Base-by-base conservation (phyloP, 2,113 vertebrate genomes). In the Dasyornis broadbenti region DNA sequence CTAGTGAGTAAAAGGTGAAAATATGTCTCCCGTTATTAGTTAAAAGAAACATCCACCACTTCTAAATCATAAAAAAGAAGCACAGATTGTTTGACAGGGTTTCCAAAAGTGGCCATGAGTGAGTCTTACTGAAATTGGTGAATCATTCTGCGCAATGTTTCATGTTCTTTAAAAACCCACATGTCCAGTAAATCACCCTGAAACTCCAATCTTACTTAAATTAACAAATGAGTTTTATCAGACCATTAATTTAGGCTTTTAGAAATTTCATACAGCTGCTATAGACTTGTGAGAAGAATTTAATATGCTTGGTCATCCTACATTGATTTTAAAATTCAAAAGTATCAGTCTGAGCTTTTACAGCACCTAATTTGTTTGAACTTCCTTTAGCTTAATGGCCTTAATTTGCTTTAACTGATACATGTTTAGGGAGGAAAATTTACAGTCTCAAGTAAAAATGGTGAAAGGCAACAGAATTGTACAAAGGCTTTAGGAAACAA, bases 261-360 rank as follows among this genome's bases (percentile, higher is more conserved):
- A 79, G 94, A 87, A 89, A 72, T 90, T 96, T 95, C 88, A 89
- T 91, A 60, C 7, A 28, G 5, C 31, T 35, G 82, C 73, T 83
- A 68, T 60, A 95, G 94, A 75, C 59, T 96, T 92, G 33, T 78
- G 86, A 26, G 2, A 96, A 96, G 50, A 63, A 82, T 81, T 94
- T 83, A 73, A 83, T 96, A 91, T 90, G 45, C 35, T 65, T 82
- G 82, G 89, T 95, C 73, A 94, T 96, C 94, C 65, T 49, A 39
- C 89, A 94, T 26, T 85, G 87, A 91, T 94, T 95, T 96, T 94
- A 91, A 95, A 97, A 94, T 96, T 94, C 78, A 71, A 40, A 97
- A 90, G 40, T 57, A 56, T 57, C 31, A 75, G 24, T 39, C 73
- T 77, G 69, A 78, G 61, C 66, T 97, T 92, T 87, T 96, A 94